Evolutionary conservation across 2,797 vertebrate genomes (phyloP).

Genomic region (Liparis tanakae): DNA sequence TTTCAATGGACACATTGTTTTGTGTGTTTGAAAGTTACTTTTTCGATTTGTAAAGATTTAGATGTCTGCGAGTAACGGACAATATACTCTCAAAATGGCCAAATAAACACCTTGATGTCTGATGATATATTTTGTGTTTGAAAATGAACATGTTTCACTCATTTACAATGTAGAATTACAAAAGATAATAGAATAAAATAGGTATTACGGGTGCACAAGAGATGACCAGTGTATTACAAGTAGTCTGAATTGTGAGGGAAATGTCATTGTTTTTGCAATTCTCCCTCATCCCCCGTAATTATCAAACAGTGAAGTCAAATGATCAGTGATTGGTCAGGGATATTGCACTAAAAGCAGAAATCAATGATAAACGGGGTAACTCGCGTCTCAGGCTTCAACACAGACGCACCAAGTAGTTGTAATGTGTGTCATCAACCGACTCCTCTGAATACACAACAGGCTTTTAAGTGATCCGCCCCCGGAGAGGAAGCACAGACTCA

Average conservation of each 20-base stretch:
- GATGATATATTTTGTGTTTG: no score
- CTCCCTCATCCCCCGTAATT: not conserved
- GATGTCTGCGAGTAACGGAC: not conserved
- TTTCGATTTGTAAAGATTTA: not conserved
- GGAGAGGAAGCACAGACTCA: constrained; percentile 32
- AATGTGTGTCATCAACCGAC: constrained; percentile 18
- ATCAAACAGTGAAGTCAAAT: not conserved
- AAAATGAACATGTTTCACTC: not conserved
- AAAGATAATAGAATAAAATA: no score
- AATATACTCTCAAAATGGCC: no score
- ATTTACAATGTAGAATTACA: not conserved
- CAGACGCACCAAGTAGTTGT: not conserved
- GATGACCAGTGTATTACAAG: no score
- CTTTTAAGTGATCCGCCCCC: constrained; percentile 23
- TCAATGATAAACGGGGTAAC: not conserved
- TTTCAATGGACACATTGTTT: no score
- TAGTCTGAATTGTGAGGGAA: no score
- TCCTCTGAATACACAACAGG: constrained; percentile 6
- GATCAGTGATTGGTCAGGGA: not conserved
- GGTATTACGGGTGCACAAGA: no score
- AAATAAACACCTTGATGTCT: not conserved
- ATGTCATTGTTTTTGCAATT: no score
- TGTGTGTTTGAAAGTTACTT: not conserved
- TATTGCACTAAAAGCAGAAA: not conserved
- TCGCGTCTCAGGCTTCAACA: not conserved